Base-by-base conservation (phyloP, 2,888 invertebrate genomes). In the Stomorhina lunata region DNA sequence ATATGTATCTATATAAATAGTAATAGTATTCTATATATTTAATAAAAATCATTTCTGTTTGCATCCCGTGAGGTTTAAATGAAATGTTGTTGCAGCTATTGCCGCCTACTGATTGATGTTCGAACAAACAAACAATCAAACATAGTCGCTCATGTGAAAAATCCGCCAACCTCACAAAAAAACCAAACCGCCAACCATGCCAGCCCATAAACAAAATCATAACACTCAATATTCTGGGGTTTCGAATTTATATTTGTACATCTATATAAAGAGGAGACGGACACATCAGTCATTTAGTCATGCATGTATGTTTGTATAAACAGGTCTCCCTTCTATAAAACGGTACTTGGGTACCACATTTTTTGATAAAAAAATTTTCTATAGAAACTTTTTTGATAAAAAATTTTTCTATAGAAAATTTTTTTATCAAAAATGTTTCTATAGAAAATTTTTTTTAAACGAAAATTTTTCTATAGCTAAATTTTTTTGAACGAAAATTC, bases 31-130 rank as follows among this genome's bases (percentile, higher is more conserved):
- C n/a, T n/a, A n/a, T n/a, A n/a, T n/a, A n/a, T n/a, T n/a, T n/a
- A n/a, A n/a, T n/a, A n/a, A 59, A 68, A 76, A 76, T 68, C 50
- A 37, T 45, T 68, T 75, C 61, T 78, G 37, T 55, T 45, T 71
- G 10, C 25, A 78, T 65, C 45, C 71, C 63, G 1, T 15, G 48
- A 48, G 78, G 63, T 34, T 37, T 65, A 40, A 65, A 27, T 65
- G 32, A 55, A 55, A 45, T 37, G 55, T 43, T 43, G 22, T 43
- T 63, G 73, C 10, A 53, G 37, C 20, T 50, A 29, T 55, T 37
- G 27, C 59, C 55, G 40, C 55, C 65, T 55, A 63, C 29, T 40
- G 37, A 50, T 53, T 37, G 20, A 63, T 63, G 20, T n/a, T n/a
- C n/a, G n/a, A n/a, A n/a, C n/a, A n/a, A n/a, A n/a, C n/a, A n/a